Evolutionary conservation across 2,113 vertebrate genomes (phyloP).

Genomic region (Numida meleagris): DNA sequence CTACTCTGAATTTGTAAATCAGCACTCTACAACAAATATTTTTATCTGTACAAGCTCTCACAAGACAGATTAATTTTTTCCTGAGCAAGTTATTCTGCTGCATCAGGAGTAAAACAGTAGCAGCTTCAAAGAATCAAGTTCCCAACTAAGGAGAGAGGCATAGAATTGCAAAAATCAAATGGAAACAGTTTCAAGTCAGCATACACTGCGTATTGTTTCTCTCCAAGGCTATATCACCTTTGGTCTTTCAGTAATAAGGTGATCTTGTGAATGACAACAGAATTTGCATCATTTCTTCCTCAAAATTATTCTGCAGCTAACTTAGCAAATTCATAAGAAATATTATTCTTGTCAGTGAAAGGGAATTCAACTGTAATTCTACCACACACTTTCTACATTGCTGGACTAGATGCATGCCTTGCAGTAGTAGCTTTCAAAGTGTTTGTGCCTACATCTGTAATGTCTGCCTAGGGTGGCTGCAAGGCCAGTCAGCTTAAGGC

Average conservation of each 20-base stretch:
- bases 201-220: background rate
- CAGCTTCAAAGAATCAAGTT: background rate
- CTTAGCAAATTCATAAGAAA: background rate
- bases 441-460: background rate
- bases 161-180: background rate
- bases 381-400: background rate
- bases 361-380: background rate
- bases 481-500: background rate
- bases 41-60: background rate
- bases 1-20: background rate
- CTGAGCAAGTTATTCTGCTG: background rate
- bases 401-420: background rate
- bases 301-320: background rate
- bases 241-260: background rate
- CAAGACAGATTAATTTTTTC: background rate
- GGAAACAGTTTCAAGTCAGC: background rate
- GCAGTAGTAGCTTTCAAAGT: background rate
- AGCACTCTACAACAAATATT: background rate
- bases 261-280: background rate
- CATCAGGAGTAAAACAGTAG: background rate
- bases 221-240: background rate
- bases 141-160: background rate
- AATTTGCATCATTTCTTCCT: background rate
- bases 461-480: background rate
- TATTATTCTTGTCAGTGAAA: background rate